Evolutionary conservation across 2,797 vertebrate species (phyloP).

Genomic region (Enteromius treurensis): DNA sequence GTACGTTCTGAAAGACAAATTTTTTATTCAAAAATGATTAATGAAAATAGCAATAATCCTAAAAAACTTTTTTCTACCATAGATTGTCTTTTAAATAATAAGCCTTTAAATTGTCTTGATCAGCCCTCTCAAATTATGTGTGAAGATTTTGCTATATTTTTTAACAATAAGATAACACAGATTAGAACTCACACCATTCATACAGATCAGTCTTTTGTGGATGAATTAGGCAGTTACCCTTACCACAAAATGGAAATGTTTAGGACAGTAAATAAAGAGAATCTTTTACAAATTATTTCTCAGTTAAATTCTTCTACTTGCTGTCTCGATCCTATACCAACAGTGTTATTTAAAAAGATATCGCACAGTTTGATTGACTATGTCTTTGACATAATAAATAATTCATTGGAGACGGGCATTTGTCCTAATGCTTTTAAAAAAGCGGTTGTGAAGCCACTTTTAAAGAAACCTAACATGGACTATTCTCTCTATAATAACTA

Average conservation of each 20-base stretch:
- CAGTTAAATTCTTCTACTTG: not conserved
- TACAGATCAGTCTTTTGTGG: not conserved
- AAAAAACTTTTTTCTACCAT: too few species aligned
- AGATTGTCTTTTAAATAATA: too few species aligned
- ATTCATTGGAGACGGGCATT: not conserved
- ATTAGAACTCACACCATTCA: not conserved
- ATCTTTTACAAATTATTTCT: not conserved
- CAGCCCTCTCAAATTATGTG: too few species aligned
- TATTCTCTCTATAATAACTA: not conserved
- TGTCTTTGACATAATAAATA: not conserved
- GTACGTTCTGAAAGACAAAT: too few species aligned
- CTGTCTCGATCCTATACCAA: not conserved
- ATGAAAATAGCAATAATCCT: too few species aligned
- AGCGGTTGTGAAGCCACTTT: not conserved
- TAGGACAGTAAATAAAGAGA: not conserved
- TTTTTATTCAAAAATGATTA: too few species aligned
- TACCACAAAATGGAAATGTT: not conserved
- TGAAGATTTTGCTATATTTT: too few species aligned
- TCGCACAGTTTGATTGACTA: not conserved
- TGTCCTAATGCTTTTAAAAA: not conserved
- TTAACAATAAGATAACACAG: too few species aligned
- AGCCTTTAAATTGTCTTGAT: too few species aligned
- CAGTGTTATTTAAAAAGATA: not conserved
- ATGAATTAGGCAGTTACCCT: not conserved
- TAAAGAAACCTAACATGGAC: not conserved